These are phyloP conservation scores for Parascotia fuliginaria DNA, from an alignment of 2,888 invertebrate genomes.

Conservation along the genomic window DNA sequence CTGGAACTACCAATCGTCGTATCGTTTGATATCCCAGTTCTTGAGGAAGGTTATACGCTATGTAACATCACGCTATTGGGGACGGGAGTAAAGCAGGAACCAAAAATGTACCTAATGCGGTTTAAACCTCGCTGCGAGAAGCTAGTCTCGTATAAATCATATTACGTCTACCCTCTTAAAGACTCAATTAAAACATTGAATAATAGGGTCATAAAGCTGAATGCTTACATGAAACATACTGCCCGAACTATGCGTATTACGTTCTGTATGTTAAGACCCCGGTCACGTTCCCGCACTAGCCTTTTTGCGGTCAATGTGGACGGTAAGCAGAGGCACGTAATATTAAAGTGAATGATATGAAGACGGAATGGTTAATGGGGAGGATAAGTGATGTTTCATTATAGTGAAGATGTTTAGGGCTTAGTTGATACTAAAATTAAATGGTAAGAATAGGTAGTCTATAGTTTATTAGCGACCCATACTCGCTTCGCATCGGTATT, in stretches of 20 bases:
- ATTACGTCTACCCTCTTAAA: background rate
- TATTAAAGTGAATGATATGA: conserved; percentile 2
- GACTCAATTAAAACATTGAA: conserved; percentile 5
- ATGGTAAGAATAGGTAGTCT: no score
- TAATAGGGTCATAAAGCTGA: conserved; percentile 11
- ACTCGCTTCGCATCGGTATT: no score
- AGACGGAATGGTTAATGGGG: background rate
- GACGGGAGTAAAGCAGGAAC: no score
- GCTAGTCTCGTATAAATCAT: background rate
- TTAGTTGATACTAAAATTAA: no score
- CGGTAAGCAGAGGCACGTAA: conserved; percentile 8
- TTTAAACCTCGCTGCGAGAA: background rate
- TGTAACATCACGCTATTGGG: no score
- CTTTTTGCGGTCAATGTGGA: conserved; percentile 12
- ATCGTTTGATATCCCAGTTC: no score
- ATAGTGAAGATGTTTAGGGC: no score
- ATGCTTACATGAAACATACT: conserved; percentile 7
- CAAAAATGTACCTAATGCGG: no score
- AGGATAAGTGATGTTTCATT: no score
- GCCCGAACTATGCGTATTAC: conserved; percentile 7
- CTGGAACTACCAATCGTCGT: no score
- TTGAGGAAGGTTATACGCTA: no score
- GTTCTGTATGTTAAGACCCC: background rate
- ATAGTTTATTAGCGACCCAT: no score
- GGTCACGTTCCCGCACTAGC: conserved; percentile 8